A percentile compares a stretch with the other conserved stretches of the same genome.
phyloP scores from a whole-genome alignment of 2,888 invertebrate species.

The Lasioglossum malachurum region DNA sequence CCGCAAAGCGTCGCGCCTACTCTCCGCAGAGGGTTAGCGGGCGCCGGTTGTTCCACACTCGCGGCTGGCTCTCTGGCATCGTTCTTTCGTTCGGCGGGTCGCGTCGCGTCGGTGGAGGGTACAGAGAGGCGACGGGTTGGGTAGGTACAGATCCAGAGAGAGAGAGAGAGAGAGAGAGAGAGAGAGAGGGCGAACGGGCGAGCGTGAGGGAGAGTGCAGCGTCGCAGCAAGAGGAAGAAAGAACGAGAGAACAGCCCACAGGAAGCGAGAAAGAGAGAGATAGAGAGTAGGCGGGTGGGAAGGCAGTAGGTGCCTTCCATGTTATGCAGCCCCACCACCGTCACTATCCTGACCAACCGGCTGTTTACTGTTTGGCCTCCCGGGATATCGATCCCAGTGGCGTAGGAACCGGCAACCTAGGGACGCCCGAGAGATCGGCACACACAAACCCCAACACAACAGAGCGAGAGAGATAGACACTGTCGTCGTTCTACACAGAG shows the following conservation, averaged over 20 bases:
- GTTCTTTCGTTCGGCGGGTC: constrained; percentile 61
- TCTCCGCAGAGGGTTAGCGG: constrained; percentile 59
- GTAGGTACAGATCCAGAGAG: background rate
- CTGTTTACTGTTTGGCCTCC: constrained; percentile 85
- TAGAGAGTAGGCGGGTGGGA: constrained; percentile 51
- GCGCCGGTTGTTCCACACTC: constrained; percentile 13
- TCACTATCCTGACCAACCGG: constrained; percentile 84
- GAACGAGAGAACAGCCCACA: background rate
- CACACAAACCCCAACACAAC: constrained; percentile 4
- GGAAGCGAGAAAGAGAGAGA: background rate
- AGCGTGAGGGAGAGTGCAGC: background rate
- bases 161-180: background rate
- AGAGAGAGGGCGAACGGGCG: background rate
- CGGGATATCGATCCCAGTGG: constrained; percentile 84
- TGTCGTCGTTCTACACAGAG: background rate
- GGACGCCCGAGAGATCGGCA: constrained; percentile 65
- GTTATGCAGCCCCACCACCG: constrained; percentile 77
- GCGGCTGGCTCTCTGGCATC: constrained; percentile 37
- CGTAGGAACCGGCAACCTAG: constrained; percentile 81
- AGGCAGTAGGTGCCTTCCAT: constrained; percentile 73
- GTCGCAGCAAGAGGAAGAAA: background rate
- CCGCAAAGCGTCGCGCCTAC: constrained; percentile 57
- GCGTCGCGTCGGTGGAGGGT: constrained; percentile 50
- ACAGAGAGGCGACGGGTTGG: constrained; percentile 17
- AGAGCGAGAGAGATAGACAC: background rate